phyloP scores from a whole-genome alignment of 2,797 vertebrate species.

The Antrozous pallidus region DNA sequence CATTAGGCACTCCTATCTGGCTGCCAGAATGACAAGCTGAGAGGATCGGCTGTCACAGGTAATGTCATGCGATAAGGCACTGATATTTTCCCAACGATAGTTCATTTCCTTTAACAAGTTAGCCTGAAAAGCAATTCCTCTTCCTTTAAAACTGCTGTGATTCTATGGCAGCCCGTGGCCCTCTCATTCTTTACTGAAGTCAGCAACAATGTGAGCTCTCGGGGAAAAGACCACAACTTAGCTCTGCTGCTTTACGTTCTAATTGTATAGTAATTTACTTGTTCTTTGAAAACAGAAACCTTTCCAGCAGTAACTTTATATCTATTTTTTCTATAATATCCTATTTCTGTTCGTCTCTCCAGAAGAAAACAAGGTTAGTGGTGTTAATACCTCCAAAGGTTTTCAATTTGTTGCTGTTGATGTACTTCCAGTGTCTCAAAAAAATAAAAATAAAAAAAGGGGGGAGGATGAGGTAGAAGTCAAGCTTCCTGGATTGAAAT shows the following conservation, averaged over 20 bases:
- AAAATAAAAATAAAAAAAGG: no score
- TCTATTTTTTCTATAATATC: not conserved
- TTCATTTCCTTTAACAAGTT: not conserved
- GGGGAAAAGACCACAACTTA: not conserved
- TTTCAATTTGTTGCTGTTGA: conserved; percentile 14
- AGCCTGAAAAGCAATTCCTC: not conserved
- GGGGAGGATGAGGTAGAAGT: not conserved
- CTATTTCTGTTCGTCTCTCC: not conserved
- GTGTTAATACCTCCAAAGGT: not conserved
- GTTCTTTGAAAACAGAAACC: conserved; percentile 5
- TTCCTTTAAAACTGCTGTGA: not conserved
- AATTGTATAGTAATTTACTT: conserved; percentile 8
- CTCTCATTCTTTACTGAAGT: conserved; percentile 25
- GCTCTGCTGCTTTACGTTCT: conserved; percentile 8
- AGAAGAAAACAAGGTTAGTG: not conserved
- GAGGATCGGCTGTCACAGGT: not conserved
- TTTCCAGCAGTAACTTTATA: not conserved
- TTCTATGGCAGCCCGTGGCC: not conserved
- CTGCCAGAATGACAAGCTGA: not conserved
- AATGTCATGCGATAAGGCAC: not conserved
- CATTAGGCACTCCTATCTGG: not conserved
- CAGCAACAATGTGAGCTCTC: no score
- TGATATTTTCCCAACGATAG: not conserved
- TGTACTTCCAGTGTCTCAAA: not conserved
- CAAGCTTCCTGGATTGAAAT: not conserved